Evolutionary conservation across 2,797 vertebrate species (phyloP), one percentile per base, ranked within the genome.

Genomic region (Sebastes vulpes): DNA sequence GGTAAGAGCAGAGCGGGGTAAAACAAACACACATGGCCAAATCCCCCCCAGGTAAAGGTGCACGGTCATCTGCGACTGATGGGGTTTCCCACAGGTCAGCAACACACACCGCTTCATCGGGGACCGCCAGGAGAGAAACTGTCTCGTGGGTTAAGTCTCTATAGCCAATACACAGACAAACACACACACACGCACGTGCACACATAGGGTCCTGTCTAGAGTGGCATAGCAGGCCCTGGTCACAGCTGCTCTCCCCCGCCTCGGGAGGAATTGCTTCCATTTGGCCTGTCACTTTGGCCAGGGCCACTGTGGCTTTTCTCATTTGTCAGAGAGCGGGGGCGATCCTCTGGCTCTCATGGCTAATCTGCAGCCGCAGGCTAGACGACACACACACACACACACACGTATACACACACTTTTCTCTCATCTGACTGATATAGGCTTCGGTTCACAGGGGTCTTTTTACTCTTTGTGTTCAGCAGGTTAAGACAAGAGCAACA

Each of bases 231-330:
- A 73, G 88, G 92, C 85, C 93, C 83, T 79, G 94, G 95, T 94
- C 61, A 20, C 96, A 96, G 97, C 96, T 96, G 96, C 93, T 96
- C 85, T 90, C 92, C 93, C 93, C 93, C 88, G 93, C 95, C 94
- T 94, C 90, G 89, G 94, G 93, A 96, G 91, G 95, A 97, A 97
- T 96, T 97, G 96, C 95, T 95, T 97, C 97, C 93, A 95, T 97
- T 96, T 95, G 95, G 95, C 93, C 95, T 96, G 95, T 96, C 95
- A 29, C 91, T 95, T 95, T 94, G 89, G 80, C 87, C 85, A 89
- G 86, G 93, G 89, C 92, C 89, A 93, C 95, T 95, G 91, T 94
- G 95, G 95, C 93, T 96, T 95, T 94, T 95, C 91, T 97, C 96
- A 94, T 97, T 96, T 97, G 95, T 95, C 94, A 94, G 93, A 79